Evolutionary conservation across 2,113 vertebrate species (phyloP).

Genomic region (Rhabdornis inornatus): DNA sequence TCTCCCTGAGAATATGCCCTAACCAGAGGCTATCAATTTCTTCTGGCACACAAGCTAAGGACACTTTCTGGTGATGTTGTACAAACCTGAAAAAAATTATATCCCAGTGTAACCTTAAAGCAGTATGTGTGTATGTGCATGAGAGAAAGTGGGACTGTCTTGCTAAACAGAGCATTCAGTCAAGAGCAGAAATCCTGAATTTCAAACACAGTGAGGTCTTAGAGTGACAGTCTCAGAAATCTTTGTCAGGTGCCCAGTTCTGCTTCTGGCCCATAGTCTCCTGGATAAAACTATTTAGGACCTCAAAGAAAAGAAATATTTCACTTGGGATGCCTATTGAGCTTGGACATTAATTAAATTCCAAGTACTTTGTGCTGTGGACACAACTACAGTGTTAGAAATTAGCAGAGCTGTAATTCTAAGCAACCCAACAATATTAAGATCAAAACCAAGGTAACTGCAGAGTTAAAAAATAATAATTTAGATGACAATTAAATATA

Average conservation of each 20-base stretch:
- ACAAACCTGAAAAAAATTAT: background rate
- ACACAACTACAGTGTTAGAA: background rate
- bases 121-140: too few relatives aligned
- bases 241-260: background rate
- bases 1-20: background rate
- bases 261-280: background rate
- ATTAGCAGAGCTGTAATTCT: background rate
- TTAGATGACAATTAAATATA: background rate
- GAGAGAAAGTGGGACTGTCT: background rate
- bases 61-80: background rate
- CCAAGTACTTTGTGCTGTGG: background rate
- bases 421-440: background rate
- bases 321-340: background rate
- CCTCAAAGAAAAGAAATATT: background rate
- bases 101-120: background rate
- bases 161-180: background rate
- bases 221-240: background rate
- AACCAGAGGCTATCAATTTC: background rate
- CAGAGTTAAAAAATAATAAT: background rate
- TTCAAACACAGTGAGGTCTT: background rate
- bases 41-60: background rate
- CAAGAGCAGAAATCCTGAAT: background rate
- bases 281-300: background rate
- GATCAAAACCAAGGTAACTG: background rate
- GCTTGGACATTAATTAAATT: background rate